Conservation (phyloP, 2,888 invertebrate genomes). For the Ectobius pallidus region DNA sequence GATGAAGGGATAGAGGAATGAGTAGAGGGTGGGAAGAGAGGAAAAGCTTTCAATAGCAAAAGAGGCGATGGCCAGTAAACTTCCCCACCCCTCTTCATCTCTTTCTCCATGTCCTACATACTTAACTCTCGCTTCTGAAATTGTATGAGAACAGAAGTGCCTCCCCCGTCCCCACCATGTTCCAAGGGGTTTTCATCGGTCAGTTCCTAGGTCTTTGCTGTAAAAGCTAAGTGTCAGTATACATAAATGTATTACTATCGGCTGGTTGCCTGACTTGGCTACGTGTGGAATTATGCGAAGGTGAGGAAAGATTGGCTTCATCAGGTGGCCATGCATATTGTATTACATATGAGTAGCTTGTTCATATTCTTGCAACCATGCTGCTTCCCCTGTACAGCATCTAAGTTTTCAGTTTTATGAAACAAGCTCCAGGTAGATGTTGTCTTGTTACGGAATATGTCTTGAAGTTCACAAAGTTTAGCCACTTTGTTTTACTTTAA, state of each 20-base stretch:
- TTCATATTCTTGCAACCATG: too few relatives aligned
- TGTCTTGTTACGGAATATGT: too few relatives aligned
- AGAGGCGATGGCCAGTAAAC: constrained; percentile 34
- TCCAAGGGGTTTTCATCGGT: constrained; percentile 22
- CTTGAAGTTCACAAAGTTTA: too few relatives aligned
- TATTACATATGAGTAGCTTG: too few relatives aligned
- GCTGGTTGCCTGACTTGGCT: not conserved
- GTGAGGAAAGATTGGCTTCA: not conserved
- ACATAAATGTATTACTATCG: not conserved
- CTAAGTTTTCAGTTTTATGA: too few relatives aligned
- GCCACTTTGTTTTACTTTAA: too few relatives aligned
- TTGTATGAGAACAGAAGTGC: constrained; percentile 35
- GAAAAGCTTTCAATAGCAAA: constrained; percentile 40
- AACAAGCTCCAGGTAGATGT: too few relatives aligned
- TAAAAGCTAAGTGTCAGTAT: constrained; percentile 15
- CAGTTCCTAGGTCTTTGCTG: constrained; percentile 6
- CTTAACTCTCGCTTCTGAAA: constrained; percentile 38
- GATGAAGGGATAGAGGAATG: too few relatives aligned
- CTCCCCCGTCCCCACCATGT: not conserved
- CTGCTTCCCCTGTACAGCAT: too few relatives aligned
- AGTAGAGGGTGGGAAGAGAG: constrained; percentile 5
- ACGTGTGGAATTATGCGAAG: constrained; percentile 12
- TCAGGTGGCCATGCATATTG: too few relatives aligned
- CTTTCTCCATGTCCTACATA: constrained; percentile 18
- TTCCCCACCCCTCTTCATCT: not conserved